phyloP scores from a whole-genome alignment of 2,797 vertebrate species.

The Cuniculus paca region DNA sequence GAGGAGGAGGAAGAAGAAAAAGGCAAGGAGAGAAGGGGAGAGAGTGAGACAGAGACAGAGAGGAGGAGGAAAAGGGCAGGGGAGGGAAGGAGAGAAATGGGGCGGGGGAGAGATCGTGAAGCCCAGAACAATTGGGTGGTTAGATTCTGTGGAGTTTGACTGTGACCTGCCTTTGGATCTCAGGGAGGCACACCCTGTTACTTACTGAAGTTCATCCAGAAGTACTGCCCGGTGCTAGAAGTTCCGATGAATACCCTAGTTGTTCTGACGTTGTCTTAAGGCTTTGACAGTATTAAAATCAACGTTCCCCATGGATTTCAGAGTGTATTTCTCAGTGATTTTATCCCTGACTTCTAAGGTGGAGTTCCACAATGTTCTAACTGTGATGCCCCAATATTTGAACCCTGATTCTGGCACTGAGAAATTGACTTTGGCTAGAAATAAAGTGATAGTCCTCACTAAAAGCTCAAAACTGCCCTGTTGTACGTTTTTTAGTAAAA shows the following conservation, averaged over 20 bases:
- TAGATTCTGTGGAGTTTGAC: neutral
- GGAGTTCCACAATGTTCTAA: neutral
- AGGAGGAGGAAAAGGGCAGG: no score
- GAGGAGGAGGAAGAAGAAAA: no score
- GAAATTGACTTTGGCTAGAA: neutral
- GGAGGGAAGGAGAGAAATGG: no score
- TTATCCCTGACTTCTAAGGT: neutral
- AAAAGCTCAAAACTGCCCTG: neutral
- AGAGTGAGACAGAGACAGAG: rapidly evolving
- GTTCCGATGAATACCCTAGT: neutral
- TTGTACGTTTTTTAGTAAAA: neutral
- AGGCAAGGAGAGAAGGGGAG: no score
- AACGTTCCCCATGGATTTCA: neutral
- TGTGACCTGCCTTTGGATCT: neutral
- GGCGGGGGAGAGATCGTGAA: neutral
- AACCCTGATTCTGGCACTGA: neutral
- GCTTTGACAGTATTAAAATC: neutral
- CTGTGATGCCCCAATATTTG: neutral
- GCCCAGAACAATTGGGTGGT: neutral
- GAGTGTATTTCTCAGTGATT: neutral
- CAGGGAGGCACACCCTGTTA: neutral
- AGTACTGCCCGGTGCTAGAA: neutral
- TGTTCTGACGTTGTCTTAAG: neutral
- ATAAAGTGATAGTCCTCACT: slow-evolving; percentile 22
- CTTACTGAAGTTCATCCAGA: neutral